Evolutionary conservation across 2,797 vertebrate genomes (phyloP), one percentile per base, ranked within the genome.

Genomic region (Phalanger gymnotis): DNA sequence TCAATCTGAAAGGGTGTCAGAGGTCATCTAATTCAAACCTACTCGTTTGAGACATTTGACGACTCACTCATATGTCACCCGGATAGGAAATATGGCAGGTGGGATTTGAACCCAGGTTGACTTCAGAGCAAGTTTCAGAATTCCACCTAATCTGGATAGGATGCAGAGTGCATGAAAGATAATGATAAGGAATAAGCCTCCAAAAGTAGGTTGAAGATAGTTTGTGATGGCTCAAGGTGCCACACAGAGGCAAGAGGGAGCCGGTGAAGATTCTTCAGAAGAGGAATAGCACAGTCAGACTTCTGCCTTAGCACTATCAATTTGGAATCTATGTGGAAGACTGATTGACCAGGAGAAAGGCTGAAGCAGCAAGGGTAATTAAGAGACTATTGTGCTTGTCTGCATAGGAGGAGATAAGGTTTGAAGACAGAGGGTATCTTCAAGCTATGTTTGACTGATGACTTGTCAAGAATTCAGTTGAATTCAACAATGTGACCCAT

Each of bases 51-150:
- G 30, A 34, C 11, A 61, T 61, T 19, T 5, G 40, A 73, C 30
- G 5, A 40, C 16, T 73, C 5, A 0, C 34, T 14, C 1, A 0
- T 40, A 34, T 30, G 11, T 2, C 16, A 73, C 61, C 5, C 61
- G n/a, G 58, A 61, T 34, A 13, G 14, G n/a, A 73, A 73, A 40
- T 16, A n/a, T 34, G 16, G 34, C 5, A 2, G 34, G 34, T 40
- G n/a, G 61, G 14, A 73, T 40, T 22, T 73, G 14, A 73, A 73
- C 61, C 61, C 61, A 73, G 16, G 5, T 19, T 73, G 61, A 73
- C 61, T 40, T 5, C 34, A 73, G 61, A 73, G 34, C 61, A 22
- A 40, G 16, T 73, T 40, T 73, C 7, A 19, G 61, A 73, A 73
- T 73, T n/a, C 61, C 16, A 19, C 61, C 34, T 12, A 73, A 30